Evolutionary conservation across 2,888 invertebrate species (phyloP), one percentile per base, ranked within the genome.

Genomic region (Amphipoea oculea): DNA sequence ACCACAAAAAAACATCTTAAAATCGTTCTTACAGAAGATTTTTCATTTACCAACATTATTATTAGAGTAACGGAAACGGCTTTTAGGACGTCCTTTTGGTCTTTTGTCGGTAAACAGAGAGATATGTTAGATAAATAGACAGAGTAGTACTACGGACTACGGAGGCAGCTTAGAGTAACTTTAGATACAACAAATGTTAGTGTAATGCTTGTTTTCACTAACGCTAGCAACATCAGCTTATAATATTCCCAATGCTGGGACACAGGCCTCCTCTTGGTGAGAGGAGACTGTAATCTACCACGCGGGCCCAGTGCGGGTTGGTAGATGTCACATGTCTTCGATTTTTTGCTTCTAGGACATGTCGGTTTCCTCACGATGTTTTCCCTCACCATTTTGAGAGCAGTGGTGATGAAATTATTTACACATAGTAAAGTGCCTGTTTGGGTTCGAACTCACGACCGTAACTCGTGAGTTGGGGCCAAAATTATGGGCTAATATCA

Each of bases 21-120:
- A 86, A 77, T 75, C 74, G 45, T 66, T 79, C 42, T 65, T 66
- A 76, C 60, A 82, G 62, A 86, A 77, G 73, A 85, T 51, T 76
- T 78, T 88, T 78, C 73, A 86, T 89, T 88, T 85, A 86, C 29
- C 29, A 1, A 29, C 83, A 74, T 83, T 87, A 83, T 87, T 84
- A 83, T 85, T 86, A 82, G 78, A 84, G 88, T 85, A 87, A 88
- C 88, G 89, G 89, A 89, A 89, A 86, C 69, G 78, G 11, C 76
- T 86, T 84, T 89, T 89, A 89, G 89, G 75, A 76, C 72, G 82
- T 80, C 66, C 72, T 83, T 85, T 88, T 75, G 77, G 68, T 81
- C 80, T 87, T 85, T 85, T 86, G 87, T 87, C 79, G 87, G 89
- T 88, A 45, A 82, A 89, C 73, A 86, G 40, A 76, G 69, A 71